Evolutionary conservation across 2,113 vertebrate genomes (phyloP).

Genomic region (Aviceda subcristata): DNA sequence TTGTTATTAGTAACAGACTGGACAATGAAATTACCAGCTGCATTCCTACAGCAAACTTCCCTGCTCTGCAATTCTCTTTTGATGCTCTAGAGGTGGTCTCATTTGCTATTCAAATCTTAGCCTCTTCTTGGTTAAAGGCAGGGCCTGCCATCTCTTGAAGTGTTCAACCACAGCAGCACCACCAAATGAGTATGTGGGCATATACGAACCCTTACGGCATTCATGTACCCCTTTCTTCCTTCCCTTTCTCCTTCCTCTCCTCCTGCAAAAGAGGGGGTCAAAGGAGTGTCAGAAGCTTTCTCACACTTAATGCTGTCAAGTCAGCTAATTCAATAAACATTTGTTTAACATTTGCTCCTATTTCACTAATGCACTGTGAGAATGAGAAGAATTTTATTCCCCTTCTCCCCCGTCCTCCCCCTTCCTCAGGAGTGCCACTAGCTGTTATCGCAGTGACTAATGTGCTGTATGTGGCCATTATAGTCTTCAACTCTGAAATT

Average conservation of each 20-base stretch:
- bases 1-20: neutral
- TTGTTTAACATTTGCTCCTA: constrained; percentile 61
- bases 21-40: neutral
- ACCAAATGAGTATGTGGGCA: neutral
- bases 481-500: constrained; percentile 65
- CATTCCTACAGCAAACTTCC: neutral
- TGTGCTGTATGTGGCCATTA: constrained; percentile 59
- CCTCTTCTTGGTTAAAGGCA: neutral
- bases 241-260: neutral
- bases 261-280: neutral
- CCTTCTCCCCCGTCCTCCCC: neutral
- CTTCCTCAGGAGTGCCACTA: constrained; percentile 20
- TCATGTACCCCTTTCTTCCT: neutral
- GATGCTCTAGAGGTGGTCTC: constrained; percentile 13
- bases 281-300: constrained; percentile 27
- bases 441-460: constrained; percentile 50
- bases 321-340: constrained; percentile 64
- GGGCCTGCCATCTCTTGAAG: neutral
- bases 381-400: constrained; percentile 48
- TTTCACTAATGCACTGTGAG: constrained; percentile 46
- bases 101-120: constrained; percentile 31
- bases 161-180: constrained; percentile 11
- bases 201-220: neutral
- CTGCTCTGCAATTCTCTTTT: neutral
- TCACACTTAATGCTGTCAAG: constrained; percentile 44